phyloP scores from a whole-genome alignment of 1,140 invertebrate genomes.

The Papilio glaucus region DNA sequence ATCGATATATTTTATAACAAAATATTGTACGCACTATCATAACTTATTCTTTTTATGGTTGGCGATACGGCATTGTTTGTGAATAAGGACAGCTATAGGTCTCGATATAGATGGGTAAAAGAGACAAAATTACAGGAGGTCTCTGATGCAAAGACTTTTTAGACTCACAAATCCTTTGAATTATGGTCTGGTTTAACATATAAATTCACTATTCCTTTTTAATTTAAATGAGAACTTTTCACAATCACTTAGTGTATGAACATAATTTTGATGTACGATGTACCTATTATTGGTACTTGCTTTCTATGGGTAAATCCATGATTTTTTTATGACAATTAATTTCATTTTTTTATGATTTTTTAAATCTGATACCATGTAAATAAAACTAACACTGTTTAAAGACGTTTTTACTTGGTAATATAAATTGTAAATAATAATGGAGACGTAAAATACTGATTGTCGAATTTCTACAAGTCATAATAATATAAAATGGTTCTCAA shows the following conservation, averaged over 20 bases:
- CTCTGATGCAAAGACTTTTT: constrained; percentile 50
- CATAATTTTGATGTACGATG: constrained; percentile 6
- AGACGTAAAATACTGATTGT: no score
- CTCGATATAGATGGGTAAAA: constrained; percentile 46
- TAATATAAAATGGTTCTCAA: no score
- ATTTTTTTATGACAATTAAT: background rate
- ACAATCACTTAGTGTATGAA: constrained; percentile 7
- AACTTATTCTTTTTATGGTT: constrained; percentile 71
- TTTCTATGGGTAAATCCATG: background rate
- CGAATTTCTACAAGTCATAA: no score
- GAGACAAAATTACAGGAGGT: constrained; percentile 52
- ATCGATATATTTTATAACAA: constrained; percentile 41
- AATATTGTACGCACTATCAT: constrained; percentile 45
- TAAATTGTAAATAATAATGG: no score
- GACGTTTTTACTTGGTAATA: no score
- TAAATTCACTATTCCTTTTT: constrained; percentile 58
- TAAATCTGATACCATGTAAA: no score
- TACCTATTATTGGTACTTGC: background rate
- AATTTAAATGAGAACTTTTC: constrained; percentile 45
- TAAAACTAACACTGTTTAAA: no score
- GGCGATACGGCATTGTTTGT: constrained; percentile 78
- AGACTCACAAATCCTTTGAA: constrained; percentile 36
- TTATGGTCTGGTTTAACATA: constrained; percentile 31
- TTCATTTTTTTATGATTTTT: background rate
- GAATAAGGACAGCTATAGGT: constrained; percentile 64